Evolutionary conservation across 2,113 vertebrate species (phyloP).

Genomic region (Otus sunia): DNA sequence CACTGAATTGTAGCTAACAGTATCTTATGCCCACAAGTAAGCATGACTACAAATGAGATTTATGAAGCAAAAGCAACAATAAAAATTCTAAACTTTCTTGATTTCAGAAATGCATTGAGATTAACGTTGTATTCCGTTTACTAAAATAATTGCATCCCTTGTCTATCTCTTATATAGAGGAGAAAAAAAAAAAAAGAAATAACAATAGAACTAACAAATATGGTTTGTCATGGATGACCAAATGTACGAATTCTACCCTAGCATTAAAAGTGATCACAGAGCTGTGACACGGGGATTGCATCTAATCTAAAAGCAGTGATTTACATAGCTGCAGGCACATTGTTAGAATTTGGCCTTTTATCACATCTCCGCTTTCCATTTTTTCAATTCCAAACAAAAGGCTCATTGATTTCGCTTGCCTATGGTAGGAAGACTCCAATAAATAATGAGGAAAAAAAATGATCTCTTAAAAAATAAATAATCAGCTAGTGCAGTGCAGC

Average conservation of each 20-base stretch:
- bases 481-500: background rate
- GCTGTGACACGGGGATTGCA: background rate
- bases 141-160: conserved; percentile 17
- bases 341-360: background rate
- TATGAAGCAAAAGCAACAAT: conserved; percentile 1
- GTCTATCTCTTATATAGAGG: background rate
- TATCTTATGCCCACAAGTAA: background rate
- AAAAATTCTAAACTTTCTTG: background rate
- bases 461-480: background rate
- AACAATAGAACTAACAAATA: background rate
- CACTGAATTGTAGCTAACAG: conserved; percentile 15
- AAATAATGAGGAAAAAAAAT: conserved; percentile 19
- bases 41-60: background rate
- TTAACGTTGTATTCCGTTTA: background rate
- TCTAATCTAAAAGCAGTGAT: conserved; percentile 44
- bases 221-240: background rate
- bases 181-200: background rate
- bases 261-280: conserved; percentile 20
- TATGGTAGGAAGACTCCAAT: background rate
- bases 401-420: conserved; percentile 36
- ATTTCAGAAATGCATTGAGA: conserved; percentile 13
- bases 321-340: background rate
- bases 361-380: background rate
- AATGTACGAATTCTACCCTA: background rate
- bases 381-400: conserved; percentile 37